Conservation (phyloP, 2,113 vertebrate genomes). For the Rhizomys pruinosus region DNA sequence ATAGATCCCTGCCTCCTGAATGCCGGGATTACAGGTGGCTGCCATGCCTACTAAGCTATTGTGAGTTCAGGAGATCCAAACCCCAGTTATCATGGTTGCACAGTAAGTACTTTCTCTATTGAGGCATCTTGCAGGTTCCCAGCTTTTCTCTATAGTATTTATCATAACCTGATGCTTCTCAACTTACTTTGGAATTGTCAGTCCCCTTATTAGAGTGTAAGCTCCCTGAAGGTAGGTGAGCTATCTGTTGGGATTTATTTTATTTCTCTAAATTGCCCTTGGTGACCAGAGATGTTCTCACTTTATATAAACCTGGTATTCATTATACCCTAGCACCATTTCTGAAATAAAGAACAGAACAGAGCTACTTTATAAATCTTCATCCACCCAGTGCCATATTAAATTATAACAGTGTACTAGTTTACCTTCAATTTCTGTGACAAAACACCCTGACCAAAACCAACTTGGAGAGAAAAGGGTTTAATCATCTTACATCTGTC, state of each 20-base stretch:
- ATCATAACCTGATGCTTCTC: background rate
- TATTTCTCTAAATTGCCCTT: background rate
- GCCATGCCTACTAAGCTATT: background rate
- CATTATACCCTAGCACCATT: background rate
- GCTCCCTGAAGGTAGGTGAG: background rate
- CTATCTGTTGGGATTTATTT: background rate
- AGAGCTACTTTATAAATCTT: constrained; percentile 5
- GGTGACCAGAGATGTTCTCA: background rate
- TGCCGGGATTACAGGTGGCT: background rate
- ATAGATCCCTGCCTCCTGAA: background rate
- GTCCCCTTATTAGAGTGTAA: background rate
- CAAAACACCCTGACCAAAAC: too few species aligned
- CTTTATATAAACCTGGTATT: background rate
- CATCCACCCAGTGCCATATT: background rate
- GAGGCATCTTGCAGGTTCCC: background rate
- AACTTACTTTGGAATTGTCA: background rate
- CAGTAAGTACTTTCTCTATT: background rate
- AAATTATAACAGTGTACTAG: constrained; percentile 1
- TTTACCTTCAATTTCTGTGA: too few species aligned
- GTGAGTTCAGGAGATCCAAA: background rate
- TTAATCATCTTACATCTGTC: too few species aligned
- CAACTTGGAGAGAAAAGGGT: too few species aligned
- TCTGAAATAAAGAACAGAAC: constrained; percentile 26
- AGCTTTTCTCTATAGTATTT: background rate
- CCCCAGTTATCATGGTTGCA: background rate